Conservation (phyloP, 2,888 invertebrate species). For the Chelonus formosanus region DNA sequence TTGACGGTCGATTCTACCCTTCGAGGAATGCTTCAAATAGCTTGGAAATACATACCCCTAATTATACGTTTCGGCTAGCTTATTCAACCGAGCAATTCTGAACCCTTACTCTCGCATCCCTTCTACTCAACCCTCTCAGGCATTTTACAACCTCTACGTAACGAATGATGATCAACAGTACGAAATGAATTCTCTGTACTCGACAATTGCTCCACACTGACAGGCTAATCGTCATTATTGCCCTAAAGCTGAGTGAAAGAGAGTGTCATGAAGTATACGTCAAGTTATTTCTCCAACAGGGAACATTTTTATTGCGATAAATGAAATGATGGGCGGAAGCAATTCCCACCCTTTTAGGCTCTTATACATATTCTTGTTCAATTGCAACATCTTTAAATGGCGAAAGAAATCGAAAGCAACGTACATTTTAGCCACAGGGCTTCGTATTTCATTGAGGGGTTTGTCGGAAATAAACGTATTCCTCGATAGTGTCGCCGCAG, state of each 20-base stretch:
- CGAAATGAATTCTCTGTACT: too few species aligned
- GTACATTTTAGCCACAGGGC: constrained; percentile 25
- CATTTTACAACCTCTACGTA: neutral
- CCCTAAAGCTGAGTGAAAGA: neutral
- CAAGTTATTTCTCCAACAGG: constrained; percentile 2
- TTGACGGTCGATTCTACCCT: constrained; percentile 18
- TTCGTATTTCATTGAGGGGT: constrained; percentile 24
- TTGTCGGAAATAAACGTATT: constrained; percentile 28
- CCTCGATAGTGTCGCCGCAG: constrained; percentile 31
- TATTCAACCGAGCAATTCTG: neutral
- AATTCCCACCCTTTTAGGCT: constrained; percentile 15
- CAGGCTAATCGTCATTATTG: neutral
- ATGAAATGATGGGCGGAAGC: constrained; percentile 21
- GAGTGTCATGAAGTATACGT: neutral
- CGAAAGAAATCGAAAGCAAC: constrained; percentile 19
- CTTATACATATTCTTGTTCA: neutral
- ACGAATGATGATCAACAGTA: too few species aligned
- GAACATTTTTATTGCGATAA: constrained; percentile 6
- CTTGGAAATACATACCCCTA: constrained; percentile 20
- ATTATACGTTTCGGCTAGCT: constrained; percentile 31
- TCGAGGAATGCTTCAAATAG: constrained; percentile 7
- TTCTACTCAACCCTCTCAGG: constrained; percentile 4
- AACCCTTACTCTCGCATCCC: neutral
- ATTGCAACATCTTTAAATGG: neutral
- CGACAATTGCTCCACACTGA: too few species aligned